Evolutionary conservation across 2,888 invertebrate species (phyloP).

Genomic region (Xylota segnis): DNA sequence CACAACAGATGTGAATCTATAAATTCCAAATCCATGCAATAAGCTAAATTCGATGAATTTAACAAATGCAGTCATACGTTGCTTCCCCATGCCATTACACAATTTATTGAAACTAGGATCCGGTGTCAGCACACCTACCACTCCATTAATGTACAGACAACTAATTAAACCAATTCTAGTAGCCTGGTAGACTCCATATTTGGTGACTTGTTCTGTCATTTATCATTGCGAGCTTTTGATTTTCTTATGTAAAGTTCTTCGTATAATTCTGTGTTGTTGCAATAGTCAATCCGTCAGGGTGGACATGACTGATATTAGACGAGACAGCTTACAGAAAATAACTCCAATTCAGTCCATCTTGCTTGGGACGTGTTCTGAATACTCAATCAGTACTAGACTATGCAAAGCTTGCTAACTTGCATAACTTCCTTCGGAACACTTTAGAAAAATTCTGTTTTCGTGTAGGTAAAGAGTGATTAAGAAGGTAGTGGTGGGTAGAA

Average conservation of each 20-base stretch:
- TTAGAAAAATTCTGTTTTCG: too few species aligned
- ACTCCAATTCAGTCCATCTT: too few species aligned
- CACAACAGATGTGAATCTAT: too few species aligned
- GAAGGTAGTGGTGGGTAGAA: too few species aligned
- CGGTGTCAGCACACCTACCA: constrained; percentile 3
- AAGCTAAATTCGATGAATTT: background rate
- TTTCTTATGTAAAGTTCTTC: background rate
- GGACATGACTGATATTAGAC: too few species aligned
- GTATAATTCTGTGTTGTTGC: background rate
- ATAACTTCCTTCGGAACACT: too few species aligned
- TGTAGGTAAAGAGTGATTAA: too few species aligned
- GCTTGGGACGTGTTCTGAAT: too few species aligned
- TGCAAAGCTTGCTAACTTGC: too few species aligned
- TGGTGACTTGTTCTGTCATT: background rate
- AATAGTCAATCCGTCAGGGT: background rate
- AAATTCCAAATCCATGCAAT: too few species aligned
- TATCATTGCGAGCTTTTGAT: background rate
- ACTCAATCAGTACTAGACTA: too few species aligned
- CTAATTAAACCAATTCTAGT: background rate
- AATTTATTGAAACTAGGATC: background rate
- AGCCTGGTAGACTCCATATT: background rate
- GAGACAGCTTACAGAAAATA: too few species aligned
- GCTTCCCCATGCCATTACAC: constrained; percentile 7
- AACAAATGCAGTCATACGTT: background rate
- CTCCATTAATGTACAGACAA: background rate